phyloP scores from a whole-genome alignment of 2,888 invertebrate species.

The Pandemis cinnamomeana region DNA sequence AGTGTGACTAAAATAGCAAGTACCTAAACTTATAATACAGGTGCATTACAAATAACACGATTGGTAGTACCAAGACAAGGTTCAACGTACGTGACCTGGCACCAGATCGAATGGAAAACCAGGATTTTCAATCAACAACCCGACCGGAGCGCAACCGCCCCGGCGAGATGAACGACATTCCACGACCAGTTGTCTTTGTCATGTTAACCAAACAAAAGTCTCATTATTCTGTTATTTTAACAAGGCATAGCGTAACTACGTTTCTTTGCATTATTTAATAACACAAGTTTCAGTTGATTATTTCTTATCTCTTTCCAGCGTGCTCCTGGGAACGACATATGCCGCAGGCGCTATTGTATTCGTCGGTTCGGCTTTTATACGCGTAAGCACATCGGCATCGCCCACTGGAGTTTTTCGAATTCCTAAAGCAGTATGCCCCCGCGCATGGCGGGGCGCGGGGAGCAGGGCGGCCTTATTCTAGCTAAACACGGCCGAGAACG shows the following conservation, averaged over 20 bases:
- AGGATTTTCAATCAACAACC: constrained; percentile 61
- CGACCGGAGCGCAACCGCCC: constrained; percentile 56
- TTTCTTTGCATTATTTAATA: constrained; percentile 27
- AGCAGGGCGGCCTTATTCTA: constrained; percentile 33
- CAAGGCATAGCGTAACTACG: constrained; percentile 64
- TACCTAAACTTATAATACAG: constrained; percentile 2
- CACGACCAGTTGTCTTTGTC: constrained; percentile 70
- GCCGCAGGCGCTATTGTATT: constrained; percentile 57
- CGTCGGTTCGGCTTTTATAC: constrained; percentile 71
- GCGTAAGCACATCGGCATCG: constrained; percentile 65
- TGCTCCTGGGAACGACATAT: constrained; percentile 56
- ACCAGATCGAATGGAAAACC: constrained; percentile 74
- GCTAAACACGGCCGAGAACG: constrained; percentile 45
- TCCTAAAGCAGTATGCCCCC: constrained; percentile 52
- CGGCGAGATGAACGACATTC: constrained; percentile 75
- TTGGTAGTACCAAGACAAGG: constrained; percentile 48
- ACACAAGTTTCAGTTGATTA: constrained; percentile 38
- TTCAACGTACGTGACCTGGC: constrained; percentile 67
- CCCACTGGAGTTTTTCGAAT: constrained; percentile 82
- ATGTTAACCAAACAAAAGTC: constrained; percentile 78
- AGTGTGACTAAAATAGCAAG: neutral
- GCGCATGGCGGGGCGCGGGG: constrained; percentile 19
- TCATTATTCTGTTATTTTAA: constrained; percentile 82
- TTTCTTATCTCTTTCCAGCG: constrained; percentile 46
- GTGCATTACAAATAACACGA: constrained; percentile 53